These are phyloP conservation scores for Paedocypris sp. DNA, from an alignment of 2,113 vertebrate genomes.

Conservation along the genomic window DNA sequence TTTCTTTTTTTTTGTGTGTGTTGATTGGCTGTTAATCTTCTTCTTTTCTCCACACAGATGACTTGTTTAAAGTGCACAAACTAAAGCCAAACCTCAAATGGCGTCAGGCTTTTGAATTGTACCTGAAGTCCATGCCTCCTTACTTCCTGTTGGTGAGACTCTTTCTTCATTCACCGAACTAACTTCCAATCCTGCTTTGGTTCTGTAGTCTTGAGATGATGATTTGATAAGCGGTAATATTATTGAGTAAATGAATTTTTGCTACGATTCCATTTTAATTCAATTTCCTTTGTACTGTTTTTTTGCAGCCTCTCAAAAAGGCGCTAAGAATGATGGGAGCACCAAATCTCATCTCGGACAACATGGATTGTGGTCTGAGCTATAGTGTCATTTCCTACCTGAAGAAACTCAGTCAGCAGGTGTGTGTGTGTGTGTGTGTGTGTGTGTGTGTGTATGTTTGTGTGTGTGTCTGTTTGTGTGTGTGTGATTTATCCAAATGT, in stretches of 20 bases:
- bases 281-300: background rate
- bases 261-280: too few species aligned
- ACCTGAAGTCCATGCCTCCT: constrained; percentile 95
- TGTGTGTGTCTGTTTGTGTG: too few species aligned
- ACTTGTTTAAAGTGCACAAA: constrained; percentile 96
- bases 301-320: constrained; percentile 79
- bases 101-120: constrained; percentile 94
- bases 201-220: background rate
- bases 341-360: constrained; percentile 89
- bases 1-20: constrained; percentile 84
- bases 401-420: constrained; percentile 98
- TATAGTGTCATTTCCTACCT: constrained; percentile 97
- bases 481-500: too few species aligned
- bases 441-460: too few species aligned
- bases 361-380: constrained; percentile 93
- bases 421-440: constrained; percentile 37
- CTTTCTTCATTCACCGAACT: too few species aligned
- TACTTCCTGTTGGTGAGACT: constrained; percentile 87
- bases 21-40: background rate
- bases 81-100: constrained; percentile 90
- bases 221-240: too few species aligned
- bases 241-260: too few species aligned
- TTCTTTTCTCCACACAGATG: constrained; percentile 62
- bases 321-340: constrained; percentile 95
- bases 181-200: background rate